These are phyloP conservation scores for Petrocephalus microphthalmus DNA, from an alignment of 2,113 vertebrate species.

Conservation along the genomic window DNA sequence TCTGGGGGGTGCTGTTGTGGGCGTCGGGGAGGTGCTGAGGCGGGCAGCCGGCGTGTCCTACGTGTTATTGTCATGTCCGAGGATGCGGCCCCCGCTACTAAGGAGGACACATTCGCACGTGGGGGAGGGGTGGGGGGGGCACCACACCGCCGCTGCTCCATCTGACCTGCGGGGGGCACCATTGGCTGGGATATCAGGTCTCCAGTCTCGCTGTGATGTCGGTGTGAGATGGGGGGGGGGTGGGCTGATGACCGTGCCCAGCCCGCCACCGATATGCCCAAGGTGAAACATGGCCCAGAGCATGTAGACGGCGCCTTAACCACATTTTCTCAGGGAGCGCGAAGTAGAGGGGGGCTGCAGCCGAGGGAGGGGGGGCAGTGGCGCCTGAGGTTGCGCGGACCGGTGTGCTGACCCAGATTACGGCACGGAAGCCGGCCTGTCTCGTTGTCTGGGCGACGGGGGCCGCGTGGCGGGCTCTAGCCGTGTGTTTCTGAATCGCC, in stretches of 20 bases:
- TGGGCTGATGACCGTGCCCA: neutral
- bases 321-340: neutral
- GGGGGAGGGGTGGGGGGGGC: neutral
- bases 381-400: neutral
- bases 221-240: neutral
- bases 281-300: neutral
- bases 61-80: neutral
- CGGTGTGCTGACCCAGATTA: neutral
- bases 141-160: neutral
- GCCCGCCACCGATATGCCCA: neutral
- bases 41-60: neutral
- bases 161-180: neutral
- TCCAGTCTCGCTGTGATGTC: neutral
- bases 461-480: neutral
- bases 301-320: no score
- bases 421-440: neutral
- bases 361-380: neutral
- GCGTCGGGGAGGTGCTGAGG: neutral
- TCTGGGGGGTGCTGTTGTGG: neutral
- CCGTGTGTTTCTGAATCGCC: neutral
- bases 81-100: neutral
- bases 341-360: neutral
- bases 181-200: neutral
- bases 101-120: neutral
- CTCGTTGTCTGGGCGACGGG: neutral